Conservation (phyloP, 2,888 invertebrate genomes). For the Sphecodes monilicornis region DNA sequence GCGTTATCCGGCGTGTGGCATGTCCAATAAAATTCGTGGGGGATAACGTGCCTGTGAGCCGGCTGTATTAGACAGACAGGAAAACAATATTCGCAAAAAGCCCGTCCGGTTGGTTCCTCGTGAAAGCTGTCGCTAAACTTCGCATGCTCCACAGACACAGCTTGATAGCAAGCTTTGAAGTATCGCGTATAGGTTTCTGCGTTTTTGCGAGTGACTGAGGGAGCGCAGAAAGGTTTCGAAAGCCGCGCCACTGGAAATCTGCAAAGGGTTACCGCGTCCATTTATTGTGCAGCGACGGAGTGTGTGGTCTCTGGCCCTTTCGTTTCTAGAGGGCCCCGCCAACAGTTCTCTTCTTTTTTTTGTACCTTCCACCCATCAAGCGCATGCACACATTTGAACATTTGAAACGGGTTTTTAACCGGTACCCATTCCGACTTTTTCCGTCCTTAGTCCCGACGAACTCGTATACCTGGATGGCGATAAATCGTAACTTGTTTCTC, state of each 20-base stretch:
- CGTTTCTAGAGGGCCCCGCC: constrained; percentile 51
- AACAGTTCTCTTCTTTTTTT: constrained; percentile 36
- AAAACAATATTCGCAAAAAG: constrained; percentile 27
- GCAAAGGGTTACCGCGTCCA: constrained; percentile 62
- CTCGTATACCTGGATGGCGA: constrained; percentile 18
- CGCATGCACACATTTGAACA: constrained; percentile 36
- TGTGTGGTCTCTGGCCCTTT: constrained; percentile 31
- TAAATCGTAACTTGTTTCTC: not conserved
- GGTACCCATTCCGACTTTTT: constrained; percentile 12
- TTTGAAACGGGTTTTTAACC: constrained; percentile 59
- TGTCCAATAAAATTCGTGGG: not conserved
- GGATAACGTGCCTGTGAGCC: not conserved
- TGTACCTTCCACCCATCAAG: constrained; percentile 17
- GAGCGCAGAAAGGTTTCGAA: constrained; percentile 58
- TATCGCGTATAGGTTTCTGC: constrained; percentile 40
- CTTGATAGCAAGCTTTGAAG: constrained; percentile 39
- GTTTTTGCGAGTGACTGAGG: constrained; percentile 56
- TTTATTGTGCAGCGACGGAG: constrained; percentile 59
- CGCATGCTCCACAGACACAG: constrained; percentile 10
- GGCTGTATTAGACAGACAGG: constrained; percentile 7
- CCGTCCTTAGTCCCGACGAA: constrained; percentile 46
- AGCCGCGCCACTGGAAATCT: constrained; percentile 47
- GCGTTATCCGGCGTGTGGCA: too few relatives aligned
- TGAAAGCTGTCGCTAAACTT: constrained; percentile 58
- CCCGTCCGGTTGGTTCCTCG: constrained; percentile 6